A percentile compares a stretch with the other conserved stretches of the same genome.
Evolutionary conservation across 1,140 invertebrate species (phyloP).

Genomic region (Pteromalus puparum): DNA sequence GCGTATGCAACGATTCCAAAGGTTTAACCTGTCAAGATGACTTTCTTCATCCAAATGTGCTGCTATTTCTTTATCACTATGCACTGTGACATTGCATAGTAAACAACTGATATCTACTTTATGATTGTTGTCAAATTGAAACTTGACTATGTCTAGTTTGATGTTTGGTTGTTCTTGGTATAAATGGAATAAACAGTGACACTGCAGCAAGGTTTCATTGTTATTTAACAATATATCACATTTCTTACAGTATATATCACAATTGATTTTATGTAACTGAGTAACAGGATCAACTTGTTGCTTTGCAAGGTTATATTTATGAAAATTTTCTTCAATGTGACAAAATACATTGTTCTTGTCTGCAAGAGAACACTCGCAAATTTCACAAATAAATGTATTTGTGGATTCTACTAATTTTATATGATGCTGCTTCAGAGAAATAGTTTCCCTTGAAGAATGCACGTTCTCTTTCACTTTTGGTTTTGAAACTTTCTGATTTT

Average conservation of each 20-base stretch:
- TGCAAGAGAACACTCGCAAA: background rate
- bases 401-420: background rate
- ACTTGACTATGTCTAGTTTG: background rate
- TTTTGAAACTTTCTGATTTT: background rate
- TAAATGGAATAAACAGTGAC: constrained; percentile 16
- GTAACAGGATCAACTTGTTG: background rate
- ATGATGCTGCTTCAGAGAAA: background rate
- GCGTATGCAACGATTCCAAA: background rate
- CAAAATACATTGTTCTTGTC: background rate
- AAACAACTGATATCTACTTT: background rate
- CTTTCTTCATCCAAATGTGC: background rate
- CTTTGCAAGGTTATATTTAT: background rate
- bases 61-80: background rate
- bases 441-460: background rate
- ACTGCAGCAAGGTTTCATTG: background rate
- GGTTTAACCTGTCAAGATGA: background rate
- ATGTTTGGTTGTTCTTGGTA: background rate
- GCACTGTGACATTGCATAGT: background rate
- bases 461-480: background rate
- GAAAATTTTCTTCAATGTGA: background rate
- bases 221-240: background rate
- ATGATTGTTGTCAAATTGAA: background rate
- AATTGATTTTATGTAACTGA: background rate
- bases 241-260: background rate
- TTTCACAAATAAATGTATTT: background rate